Conservation (phyloP, 2,113 vertebrate species). For the Pituophis catenifer region DNA sequence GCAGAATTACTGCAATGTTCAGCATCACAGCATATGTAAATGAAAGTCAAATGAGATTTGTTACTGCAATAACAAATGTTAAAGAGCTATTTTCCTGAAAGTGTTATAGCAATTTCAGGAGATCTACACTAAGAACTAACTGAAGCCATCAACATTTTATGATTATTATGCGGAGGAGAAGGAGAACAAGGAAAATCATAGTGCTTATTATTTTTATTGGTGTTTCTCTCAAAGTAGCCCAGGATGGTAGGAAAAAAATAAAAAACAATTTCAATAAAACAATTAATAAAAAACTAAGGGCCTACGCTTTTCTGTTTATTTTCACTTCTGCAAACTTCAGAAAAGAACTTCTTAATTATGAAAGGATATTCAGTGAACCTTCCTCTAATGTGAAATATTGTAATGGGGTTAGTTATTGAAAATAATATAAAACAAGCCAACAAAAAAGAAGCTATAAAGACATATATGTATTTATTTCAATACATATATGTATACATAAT, state of each 20-base stretch:
- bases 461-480: not conserved
- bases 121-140: not conserved
- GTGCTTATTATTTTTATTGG: not conserved
- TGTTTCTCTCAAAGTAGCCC: not conserved
- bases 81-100: conserved; percentile 11
- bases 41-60: conserved; percentile 51
- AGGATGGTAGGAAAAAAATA: not conserved
- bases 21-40: conserved; percentile 39
- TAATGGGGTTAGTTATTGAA: not conserved
- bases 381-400: not conserved
- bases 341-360: not conserved
- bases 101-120: not conserved
- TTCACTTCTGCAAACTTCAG: not conserved
- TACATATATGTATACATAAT: not conserved
- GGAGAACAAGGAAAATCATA: not conserved
- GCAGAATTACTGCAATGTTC: conserved; percentile 1
- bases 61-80: conserved; percentile 28
- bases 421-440: not conserved
- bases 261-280: not conserved
- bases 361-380: not conserved
- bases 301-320: not conserved
- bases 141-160: not conserved
- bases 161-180: not conserved
- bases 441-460: not conserved
- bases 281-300: not conserved